Conservation (phyloP, 2,113 vertebrate species). For the Piprites chloris region DNA sequence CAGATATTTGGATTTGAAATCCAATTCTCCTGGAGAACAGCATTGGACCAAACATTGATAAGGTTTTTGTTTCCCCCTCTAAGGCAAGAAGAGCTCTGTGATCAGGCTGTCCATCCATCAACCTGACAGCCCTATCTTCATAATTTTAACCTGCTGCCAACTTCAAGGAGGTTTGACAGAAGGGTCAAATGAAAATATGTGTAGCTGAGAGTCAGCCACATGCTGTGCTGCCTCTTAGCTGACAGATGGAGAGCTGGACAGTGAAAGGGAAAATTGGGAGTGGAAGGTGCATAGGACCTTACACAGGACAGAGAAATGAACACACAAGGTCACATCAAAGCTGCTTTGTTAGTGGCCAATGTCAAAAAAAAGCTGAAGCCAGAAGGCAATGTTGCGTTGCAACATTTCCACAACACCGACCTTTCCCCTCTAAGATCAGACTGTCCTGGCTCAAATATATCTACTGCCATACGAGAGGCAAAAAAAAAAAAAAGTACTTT, state of each 20-base stretch:
- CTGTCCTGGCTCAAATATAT: neutral
- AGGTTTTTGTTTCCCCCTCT: neutral
- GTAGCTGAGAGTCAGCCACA: neutral
- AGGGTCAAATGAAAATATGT: neutral
- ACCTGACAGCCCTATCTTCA: neutral
- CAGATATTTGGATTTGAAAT: neutral
- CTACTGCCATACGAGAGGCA: neutral
- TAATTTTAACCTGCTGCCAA: neutral
- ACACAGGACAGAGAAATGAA: neutral
- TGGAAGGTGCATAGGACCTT: neutral
- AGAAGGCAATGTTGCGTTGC: rapidly evolving
- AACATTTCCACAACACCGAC: neutral
- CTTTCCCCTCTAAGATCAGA: neutral
- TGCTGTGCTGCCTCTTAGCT: neutral
- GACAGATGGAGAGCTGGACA: neutral
- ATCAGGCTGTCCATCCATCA: neutral
- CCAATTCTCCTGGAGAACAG: neutral
- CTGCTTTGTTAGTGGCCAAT: neutral
- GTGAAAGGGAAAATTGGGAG: neutral
- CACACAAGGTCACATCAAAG: neutral
- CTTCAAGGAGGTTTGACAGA: neutral
- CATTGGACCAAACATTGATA: neutral
- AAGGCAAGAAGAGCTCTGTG: neutral
- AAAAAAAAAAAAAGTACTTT: neutral
- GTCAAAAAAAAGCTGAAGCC: rapidly evolving